Evolutionary conservation across 2,888 invertebrate genomes (phyloP).

Genomic region (Hydraecia micacea): DNA sequence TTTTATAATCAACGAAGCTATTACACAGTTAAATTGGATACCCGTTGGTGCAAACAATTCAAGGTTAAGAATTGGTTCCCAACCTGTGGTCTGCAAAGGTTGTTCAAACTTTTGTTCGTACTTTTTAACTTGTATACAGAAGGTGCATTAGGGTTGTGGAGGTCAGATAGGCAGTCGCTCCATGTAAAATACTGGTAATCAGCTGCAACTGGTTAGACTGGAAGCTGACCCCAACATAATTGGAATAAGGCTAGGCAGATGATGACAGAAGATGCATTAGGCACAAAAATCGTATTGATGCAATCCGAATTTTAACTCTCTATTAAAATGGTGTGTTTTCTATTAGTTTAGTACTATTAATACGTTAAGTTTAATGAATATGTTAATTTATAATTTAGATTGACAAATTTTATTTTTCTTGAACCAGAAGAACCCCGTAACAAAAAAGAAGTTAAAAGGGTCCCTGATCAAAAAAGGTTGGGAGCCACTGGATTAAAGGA

Average conservation of each 20-base stretch:
- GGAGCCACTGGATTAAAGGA: too few relatives aligned
- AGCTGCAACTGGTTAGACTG: not conserved
- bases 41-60: constrained; percentile 14
- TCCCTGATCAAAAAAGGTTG: not conserved
- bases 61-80: not conserved
- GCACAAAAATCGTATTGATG: not conserved
- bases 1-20: constrained; percentile 10
- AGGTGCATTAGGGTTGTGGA: not conserved
- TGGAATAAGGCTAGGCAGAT: not conserved
- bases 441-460: not conserved
- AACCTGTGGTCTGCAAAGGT: not conserved
- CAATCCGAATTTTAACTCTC: not conserved
- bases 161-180: not conserved
- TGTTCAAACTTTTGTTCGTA: not conserved
- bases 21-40: constrained; percentile 43
- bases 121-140: not conserved
- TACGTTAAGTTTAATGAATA: not conserved
- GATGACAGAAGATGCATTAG: not conserved
- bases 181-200: not conserved
- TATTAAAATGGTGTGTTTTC: not conserved
- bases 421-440: not conserved
- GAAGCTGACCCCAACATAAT: not conserved
- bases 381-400: not conserved
- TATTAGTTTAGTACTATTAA: too few relatives aligned
- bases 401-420: not conserved